Base-by-base conservation (phyloP, 2,797 vertebrate genomes). In the Peromyscus aztecus region DNA sequence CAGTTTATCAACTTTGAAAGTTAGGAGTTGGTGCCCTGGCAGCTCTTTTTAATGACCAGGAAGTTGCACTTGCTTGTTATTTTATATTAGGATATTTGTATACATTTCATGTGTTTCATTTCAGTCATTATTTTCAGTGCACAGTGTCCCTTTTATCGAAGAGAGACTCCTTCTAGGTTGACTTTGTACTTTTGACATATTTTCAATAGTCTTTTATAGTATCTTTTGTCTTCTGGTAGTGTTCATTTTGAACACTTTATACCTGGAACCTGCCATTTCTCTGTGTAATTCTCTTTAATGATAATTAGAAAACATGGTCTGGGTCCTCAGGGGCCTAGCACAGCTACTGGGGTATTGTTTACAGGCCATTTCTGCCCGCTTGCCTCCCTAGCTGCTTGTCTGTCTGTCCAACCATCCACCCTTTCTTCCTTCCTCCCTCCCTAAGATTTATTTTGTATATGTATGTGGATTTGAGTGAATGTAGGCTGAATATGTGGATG, bases 81-180 rank as follows among this genome's bases (percentile, higher is more conserved):
- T 87, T 88, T 88, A 80, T 73, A 3, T 89, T 21, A 34, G 4
- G n/a, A 21, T 21, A 91, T 89, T 91, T 96, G 89, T 90, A 57
- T 76, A 71, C 59, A 81, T 81, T 81, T 46, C 49, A 65, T 83
- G 14, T 55, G 9, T 77, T 90, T 92, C 14, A 77, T 89, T 87
- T 76, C n/a, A 73, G 43, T 46, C 23, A 34, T 55, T 80, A 29
- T 94, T 91, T 91, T 85, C 17, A 17, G 8, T 93, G 9, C 27
- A 84, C 27, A 89, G 57, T 52, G 1, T n/a, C 85, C 16, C 14
- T 31, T 67, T 91, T 81, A 63, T 31, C 31, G 77, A 63, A 88
- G 19, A 89, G 63, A 75, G 63, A 88, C 69, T 88, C 46, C 24
- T 31, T 86, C 63, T 40, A 75, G 23, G 21, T 63, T 94, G 43